phyloP scores from a whole-genome alignment of 2,797 vertebrate species.

The Octomys mimax region DNA sequence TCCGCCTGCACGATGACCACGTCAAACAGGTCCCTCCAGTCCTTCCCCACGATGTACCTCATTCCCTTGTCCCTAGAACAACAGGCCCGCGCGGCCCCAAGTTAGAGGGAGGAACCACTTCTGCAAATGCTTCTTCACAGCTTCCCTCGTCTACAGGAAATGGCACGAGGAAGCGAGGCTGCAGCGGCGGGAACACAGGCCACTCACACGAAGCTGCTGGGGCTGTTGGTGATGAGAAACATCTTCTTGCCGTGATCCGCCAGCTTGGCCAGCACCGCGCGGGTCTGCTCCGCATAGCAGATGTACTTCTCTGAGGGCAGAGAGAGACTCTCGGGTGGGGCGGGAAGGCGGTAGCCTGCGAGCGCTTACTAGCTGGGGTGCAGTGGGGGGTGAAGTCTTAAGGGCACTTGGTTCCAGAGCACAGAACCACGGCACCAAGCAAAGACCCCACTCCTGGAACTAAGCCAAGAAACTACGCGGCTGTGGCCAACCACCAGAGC shows the following conservation, averaged over 20 bases:
- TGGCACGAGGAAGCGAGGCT: fast-evolving
- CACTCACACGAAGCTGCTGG: slow-evolving; percentile 98
- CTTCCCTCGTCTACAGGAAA: background rate
- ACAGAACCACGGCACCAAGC: background rate
- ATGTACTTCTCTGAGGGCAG: slow-evolving; percentile 94
- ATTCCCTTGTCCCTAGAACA: slow-evolving; percentile 95
- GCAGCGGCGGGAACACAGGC: background rate
- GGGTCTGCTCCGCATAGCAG: slow-evolving; percentile 97
- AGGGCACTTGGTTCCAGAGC: background rate
- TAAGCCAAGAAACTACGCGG: no score
- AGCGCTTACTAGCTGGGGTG: fast-evolving
- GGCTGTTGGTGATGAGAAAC: slow-evolving; percentile 99
- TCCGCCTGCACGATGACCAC: slow-evolving; percentile 98
- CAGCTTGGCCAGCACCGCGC: slow-evolving; percentile 96
- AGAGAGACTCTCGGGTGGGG: background rate
- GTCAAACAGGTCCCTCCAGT: slow-evolving; percentile 98
- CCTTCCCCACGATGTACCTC: slow-evolving; percentile 97
- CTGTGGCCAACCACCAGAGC: background rate
- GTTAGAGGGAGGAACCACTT: background rate
- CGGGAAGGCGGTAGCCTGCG: background rate
- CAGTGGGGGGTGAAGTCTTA: background rate
- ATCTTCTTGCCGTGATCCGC: slow-evolving; percentile 97
- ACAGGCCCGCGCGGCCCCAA: slow-evolving; percentile 42
- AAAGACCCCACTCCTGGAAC: background rate
- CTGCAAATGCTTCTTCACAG: background rate